These are phyloP conservation scores for Siderastrea radians DNA, from an alignment of 92 coral and sea anemone species.

Conservation along the genomic window DNA sequence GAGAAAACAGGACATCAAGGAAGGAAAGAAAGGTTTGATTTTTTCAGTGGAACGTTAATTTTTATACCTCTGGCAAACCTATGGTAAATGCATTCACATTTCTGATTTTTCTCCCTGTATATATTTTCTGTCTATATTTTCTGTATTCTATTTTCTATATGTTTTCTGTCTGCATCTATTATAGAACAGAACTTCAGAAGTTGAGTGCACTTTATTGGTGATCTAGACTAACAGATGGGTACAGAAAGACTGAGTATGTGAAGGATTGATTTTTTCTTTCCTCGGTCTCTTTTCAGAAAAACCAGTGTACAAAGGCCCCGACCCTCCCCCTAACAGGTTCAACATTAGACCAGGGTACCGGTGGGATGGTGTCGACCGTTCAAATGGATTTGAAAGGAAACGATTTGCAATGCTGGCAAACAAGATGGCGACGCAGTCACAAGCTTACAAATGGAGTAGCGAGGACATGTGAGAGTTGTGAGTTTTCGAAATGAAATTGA, in stretches of 20 bases:
- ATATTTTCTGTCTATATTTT: no score
- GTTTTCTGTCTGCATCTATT: no score
- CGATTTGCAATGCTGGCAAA: conserved; percentile 94
- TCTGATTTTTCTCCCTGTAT: no score
- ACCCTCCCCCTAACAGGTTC: conserved; percentile 95
- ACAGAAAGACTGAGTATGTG: no score
- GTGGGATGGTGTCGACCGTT: conserved; percentile 99
- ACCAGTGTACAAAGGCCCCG: conserved; percentile 91
- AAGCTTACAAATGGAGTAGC: conserved; percentile 95
- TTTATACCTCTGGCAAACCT: no score
- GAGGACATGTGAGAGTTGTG: conserved; percentile 85
- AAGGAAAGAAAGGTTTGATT: conserved; percentile 88
- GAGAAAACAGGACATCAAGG: conserved; percentile 59
- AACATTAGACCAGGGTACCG: conserved; percentile 94
- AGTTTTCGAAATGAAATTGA: not conserved
- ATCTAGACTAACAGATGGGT: no score
- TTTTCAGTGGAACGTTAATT: not conserved
- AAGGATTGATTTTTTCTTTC: no score
- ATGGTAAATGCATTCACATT: no score
- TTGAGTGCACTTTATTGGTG: no score
- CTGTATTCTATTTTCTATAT: no score
- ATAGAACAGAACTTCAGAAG: no score
- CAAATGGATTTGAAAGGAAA: conserved; percentile 96
- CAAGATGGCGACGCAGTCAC: conserved; percentile 79
- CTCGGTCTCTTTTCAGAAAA: conserved; percentile 64